Conservation (phyloP, 2,797 vertebrate genomes). For the Fistularia commersonii region DNA sequence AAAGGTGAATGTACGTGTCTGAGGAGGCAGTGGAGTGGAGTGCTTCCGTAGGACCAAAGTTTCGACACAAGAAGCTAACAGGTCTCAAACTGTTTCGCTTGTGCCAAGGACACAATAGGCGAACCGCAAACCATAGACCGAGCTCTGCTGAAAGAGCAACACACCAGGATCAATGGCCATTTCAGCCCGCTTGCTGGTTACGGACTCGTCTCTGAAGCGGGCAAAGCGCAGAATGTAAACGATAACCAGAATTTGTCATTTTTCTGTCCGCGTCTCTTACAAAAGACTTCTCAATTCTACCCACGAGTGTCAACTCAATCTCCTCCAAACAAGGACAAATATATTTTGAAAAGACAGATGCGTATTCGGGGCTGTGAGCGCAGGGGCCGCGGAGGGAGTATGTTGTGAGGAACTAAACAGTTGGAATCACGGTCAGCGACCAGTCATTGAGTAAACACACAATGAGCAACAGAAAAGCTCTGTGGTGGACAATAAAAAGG, state of each 20-base stretch:
- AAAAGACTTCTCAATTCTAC: conserved; percentile 17
- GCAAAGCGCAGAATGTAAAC: not conserved
- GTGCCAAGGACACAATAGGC: conserved; percentile 63
- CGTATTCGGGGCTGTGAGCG: conserved; percentile 46
- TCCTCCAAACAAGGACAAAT: conserved; percentile 37
- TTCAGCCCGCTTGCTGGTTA: conserved; percentile 29
- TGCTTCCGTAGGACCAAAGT: conserved; percentile 66
- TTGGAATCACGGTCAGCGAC: conserved; percentile 77
- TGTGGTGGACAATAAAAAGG: conserved; percentile 63
- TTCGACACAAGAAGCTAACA: conserved; percentile 69
- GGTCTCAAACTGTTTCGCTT: conserved; percentile 72
- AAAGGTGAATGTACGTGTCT: conserved; percentile 3
- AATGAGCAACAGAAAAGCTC: conserved; percentile 78
- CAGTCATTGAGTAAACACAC: conserved; percentile 84
- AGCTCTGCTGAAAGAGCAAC: conserved; percentile 57
- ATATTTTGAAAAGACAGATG: conserved; percentile 31
- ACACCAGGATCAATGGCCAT: conserved; percentile 56
- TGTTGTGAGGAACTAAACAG: conserved; percentile 80
- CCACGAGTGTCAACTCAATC: conserved; percentile 46
- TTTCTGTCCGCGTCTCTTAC: conserved; percentile 33
- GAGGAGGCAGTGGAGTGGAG: conserved; percentile 30
- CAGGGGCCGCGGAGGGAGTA: conserved; percentile 46
- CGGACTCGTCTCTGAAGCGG: conserved; percentile 9
- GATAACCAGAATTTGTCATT: not conserved
- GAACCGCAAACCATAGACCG: conserved; percentile 43